A percentile compares a stretch with the other conserved stretches of the same genome.
Evolutionary conservation across 2,888 invertebrate species (phyloP).

Genomic region (Leptinotarsa tumamoca): DNA sequence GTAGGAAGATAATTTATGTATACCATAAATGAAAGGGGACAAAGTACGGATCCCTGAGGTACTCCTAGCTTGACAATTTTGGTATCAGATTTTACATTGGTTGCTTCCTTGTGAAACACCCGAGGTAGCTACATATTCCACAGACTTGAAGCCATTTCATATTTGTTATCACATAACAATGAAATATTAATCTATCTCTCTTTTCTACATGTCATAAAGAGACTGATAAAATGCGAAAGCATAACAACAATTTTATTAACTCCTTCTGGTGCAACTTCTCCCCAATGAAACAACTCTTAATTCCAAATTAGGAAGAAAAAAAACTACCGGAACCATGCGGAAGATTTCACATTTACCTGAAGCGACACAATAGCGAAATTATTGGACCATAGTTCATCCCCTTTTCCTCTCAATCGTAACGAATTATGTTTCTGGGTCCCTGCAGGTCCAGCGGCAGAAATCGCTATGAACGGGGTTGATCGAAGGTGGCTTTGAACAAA

Average conservation of each 20-base stretch:
- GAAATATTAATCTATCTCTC: not conserved
- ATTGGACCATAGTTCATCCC: conserved; percentile 56
- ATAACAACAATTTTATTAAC: conserved; percentile 14
- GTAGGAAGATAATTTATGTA: too few relatives aligned
- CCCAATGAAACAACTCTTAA: conserved; percentile 56
- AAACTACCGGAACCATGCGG: conserved; percentile 52
- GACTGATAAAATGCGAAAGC: not conserved
- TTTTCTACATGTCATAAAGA: not conserved
- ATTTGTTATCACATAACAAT: too few relatives aligned
- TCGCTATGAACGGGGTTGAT: conserved; percentile 52
- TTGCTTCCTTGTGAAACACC: too few relatives aligned
- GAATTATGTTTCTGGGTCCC: conserved; percentile 60
- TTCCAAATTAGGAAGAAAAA: conserved; percentile 58
- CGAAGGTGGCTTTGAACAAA: conserved; percentile 57
- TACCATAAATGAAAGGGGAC: too few relatives aligned
- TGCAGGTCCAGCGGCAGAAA: conserved; percentile 56
- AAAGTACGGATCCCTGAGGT: too few relatives aligned
- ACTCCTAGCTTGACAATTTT: too few relatives aligned
- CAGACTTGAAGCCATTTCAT: too few relatives aligned
- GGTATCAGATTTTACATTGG: too few relatives aligned
- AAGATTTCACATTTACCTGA: conserved; percentile 54
- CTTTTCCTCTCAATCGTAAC: conserved; percentile 58
- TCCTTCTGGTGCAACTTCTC: not conserved
- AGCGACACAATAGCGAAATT: conserved; percentile 54
- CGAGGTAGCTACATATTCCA: too few relatives aligned